Evolutionary conservation across 2,797 vertebrate species (phyloP).

Genomic region (Pseudochirops cupreus): DNA sequence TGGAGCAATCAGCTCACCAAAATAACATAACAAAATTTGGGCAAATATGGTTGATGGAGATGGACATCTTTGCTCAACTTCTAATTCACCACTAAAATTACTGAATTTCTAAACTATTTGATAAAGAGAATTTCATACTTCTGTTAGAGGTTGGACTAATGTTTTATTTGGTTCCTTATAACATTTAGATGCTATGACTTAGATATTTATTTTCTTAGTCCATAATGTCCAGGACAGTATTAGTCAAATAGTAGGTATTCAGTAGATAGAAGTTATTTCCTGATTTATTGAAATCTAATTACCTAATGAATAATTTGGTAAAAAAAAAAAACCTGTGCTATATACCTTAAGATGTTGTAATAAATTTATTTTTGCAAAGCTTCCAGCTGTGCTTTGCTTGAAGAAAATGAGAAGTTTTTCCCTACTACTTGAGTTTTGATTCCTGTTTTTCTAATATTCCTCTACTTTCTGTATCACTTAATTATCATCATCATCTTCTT

Average conservation of each 20-base stretch:
- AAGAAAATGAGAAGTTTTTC: not conserved
- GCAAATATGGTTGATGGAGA: not conserved
- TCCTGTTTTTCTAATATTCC: not conserved
- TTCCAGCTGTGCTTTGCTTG: not conserved
- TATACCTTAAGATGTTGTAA: not conserved
- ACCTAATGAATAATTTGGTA: not conserved
- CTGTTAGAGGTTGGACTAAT: not conserved
- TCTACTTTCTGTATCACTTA: not conserved
- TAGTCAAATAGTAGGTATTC: not conserved
- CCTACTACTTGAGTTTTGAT: not conserved
- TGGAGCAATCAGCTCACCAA: not conserved
- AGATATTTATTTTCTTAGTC: not conserved
- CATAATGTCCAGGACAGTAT: not conserved
- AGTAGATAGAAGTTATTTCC: not conserved
- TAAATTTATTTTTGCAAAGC: not conserved
- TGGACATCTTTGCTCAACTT: not conserved
- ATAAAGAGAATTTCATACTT: not conserved
- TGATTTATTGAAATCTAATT: not conserved
- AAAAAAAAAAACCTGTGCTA: not conserved
- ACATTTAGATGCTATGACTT: not conserved
- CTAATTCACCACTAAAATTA: not conserved
- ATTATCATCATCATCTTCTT: not conserved
- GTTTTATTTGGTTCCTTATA: not conserved
- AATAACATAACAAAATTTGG: not conserved
- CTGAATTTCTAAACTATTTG: not conserved